Base-by-base conservation (phyloP, 2,797 vertebrate species). In the Crenuchus spilurus region DNA sequence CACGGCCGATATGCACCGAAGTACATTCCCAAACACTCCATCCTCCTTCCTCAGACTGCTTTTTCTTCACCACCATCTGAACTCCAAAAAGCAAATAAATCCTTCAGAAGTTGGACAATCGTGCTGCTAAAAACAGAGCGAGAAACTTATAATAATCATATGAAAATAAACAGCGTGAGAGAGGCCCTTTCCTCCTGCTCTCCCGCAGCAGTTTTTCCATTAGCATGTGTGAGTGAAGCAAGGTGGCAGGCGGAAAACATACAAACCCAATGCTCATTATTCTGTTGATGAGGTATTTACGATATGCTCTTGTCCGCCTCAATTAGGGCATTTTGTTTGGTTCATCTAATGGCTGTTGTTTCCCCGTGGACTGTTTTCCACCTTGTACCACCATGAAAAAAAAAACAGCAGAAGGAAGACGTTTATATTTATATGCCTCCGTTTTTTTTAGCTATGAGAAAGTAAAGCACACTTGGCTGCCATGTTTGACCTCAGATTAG, bases 221-320 rank as follows among this genome's bases (percentile, higher is more conserved):
- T 46, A 26, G 54, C 14, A 20, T 22, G 14, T 37, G 68, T 9
- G 2, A 11, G n/a, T 52, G 48, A 20, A 26, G 6, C 2, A 20
- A 22, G n/a, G 68, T 31, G 30, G 6, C 4, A n/a, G 16, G 41
- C 30, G 54, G 57, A 35, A 46, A 30, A 52, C 11, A 13, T n/a
- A n/a, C 11, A 10, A n/a, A 14, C 10, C 57, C 5, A 0, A n/a
- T 9, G 13, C 49, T 72, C 9, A 11, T 65, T 73, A 65, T 44
- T 44, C 14, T 18, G 18, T 20, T 55, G 61, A 73, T 44, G 26
- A 65, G 28, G 39, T 30, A 73, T 64, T 73, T 73, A 65, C 61
- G 35, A 30, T 4, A 2, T 2, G 20, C 18, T 10, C 31, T 58
- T n/a, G 30, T 35, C 54, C 30, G 16, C 54, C 31, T n/a, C 30